Evolutionary conservation across 2,888 invertebrate genomes (phyloP).

Genomic region (Andricus quercusramuli): DNA sequence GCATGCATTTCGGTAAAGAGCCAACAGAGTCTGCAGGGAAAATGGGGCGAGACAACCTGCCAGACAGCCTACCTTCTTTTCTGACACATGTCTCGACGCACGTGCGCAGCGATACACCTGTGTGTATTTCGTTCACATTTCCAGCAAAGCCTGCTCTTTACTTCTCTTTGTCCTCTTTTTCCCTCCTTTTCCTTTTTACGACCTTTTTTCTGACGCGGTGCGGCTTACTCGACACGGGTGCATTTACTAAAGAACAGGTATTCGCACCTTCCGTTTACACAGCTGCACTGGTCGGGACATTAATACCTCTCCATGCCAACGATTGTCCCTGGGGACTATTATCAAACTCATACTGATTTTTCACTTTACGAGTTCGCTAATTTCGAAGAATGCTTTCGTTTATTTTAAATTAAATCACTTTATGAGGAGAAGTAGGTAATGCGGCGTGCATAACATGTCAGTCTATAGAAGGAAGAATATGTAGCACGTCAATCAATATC

Average conservation of each 20-base stretch:
- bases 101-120: conserved; percentile 49
- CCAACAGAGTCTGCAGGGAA: conserved; percentile 66
- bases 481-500: too few relatives aligned
- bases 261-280: conserved; percentile 57
- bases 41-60: conserved; percentile 61
- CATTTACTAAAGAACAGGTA: conserved; percentile 59
- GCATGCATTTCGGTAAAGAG: conserved; percentile 69
- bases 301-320: not conserved
- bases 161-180: conserved; percentile 44
- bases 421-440: not conserved
- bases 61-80: conserved; percentile 67
- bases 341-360: not conserved
- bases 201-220: not conserved
- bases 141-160: conserved; percentile 33
- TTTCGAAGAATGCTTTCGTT: not conserved
- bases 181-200: conserved; percentile 7
- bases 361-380: not conserved
- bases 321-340: not conserved
- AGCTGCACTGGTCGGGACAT: not conserved
- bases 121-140: conserved; percentile 44
- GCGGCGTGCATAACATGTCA: too few relatives aligned
- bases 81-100: conserved; percentile 47
- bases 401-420: not conserved
- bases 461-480: too few relatives aligned
- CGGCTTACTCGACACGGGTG: conserved; percentile 38